Percentiles rank a stretch among this genome's conserved stretches.
Evolutionary conservation across 2,888 invertebrate species (phyloP).

Genomic region (Nomada fabriciana): DNA sequence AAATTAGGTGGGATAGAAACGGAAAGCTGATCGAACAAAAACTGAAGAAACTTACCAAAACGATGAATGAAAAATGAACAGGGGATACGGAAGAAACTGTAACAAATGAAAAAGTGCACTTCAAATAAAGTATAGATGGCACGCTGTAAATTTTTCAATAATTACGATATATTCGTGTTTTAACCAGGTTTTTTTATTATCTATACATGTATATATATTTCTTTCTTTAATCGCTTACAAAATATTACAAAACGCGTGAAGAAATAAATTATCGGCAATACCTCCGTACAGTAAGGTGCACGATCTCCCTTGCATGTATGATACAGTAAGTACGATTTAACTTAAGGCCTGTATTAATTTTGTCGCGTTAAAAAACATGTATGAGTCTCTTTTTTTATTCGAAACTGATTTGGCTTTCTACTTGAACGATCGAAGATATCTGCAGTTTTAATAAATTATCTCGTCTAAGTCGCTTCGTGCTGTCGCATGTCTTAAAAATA

Average conservation of each 20-base stretch:
- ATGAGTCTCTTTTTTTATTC: no score
- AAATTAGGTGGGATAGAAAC: slow-evolving; percentile 2
- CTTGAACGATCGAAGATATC: not conserved
- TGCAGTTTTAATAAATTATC: not conserved
- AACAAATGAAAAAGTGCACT: slow-evolving; percentile 53
- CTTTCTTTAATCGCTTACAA: not conserved
- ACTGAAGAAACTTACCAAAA: slow-evolving; percentile 55
- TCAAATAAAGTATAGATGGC: slow-evolving; percentile 37
- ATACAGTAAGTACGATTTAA: not conserved
- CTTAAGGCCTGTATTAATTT: not conserved
- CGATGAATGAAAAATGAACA: slow-evolving; percentile 52
- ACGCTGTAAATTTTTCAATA: slow-evolving; percentile 29
- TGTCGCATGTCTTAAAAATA: not conserved
- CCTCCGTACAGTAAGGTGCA: not conserved
- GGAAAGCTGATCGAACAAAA: slow-evolving; percentile 27
- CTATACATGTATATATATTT: not conserved
- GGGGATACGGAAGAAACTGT: slow-evolving; percentile 52
- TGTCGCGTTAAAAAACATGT: not conserved
- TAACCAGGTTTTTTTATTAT: slow-evolving; percentile 35
- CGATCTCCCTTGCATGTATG: not conserved
- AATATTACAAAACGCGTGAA: not conserved
- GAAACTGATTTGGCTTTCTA: not conserved
- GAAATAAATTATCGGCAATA: not conserved
- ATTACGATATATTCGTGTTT: slow-evolving; percentile 25
- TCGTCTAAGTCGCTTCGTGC: not conserved